phyloP scores from a whole-genome alignment of 2,888 invertebrate genomes.

The Cheilosia scutellata region DNA sequence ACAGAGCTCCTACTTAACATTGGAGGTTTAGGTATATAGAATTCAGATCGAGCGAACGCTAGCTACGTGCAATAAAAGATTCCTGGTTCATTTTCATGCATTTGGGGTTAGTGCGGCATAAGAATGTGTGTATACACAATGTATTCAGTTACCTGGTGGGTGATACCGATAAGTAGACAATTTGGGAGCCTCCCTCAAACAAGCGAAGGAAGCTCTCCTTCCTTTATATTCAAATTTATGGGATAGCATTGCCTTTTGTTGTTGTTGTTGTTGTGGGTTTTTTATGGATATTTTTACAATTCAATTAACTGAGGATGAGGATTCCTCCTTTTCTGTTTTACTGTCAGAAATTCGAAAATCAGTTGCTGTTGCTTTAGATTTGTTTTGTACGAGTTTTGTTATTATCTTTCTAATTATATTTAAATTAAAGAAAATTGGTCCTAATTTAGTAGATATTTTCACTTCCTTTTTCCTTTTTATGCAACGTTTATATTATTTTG shows the following conservation, averaged over 20 bases:
- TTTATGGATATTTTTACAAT: slow-evolving; percentile 31
- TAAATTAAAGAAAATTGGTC: too few relatives aligned
- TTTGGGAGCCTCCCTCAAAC: not conserved
- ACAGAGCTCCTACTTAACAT: slow-evolving; percentile 5
- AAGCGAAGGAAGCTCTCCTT: not conserved
- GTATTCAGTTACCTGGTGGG: not conserved
- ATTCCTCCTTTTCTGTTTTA: slow-evolving; percentile 12
- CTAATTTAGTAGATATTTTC: too few relatives aligned
- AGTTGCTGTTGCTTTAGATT: slow-evolving; percentile 9
- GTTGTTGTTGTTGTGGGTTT: not conserved
- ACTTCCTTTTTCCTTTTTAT: too few relatives aligned
- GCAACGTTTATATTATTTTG: too few relatives aligned
- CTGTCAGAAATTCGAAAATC: not conserved
- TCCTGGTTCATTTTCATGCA: slow-evolving; percentile 25
- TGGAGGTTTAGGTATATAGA: not conserved
- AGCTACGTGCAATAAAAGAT: slow-evolving; percentile 21
- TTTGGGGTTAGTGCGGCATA: not conserved
- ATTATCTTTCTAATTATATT: not conserved
- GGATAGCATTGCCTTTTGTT: slow-evolving; percentile 18
- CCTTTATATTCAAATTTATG: slow-evolving; percentile 52
- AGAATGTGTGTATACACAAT: not conserved
- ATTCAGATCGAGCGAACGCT: not conserved
- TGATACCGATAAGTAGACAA: not conserved
- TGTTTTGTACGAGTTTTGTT: not conserved
- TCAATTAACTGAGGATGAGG: slow-evolving; percentile 40